Conservation (phyloP, 1,140 invertebrate genomes). For the Nautilus pompilius region DNA sequence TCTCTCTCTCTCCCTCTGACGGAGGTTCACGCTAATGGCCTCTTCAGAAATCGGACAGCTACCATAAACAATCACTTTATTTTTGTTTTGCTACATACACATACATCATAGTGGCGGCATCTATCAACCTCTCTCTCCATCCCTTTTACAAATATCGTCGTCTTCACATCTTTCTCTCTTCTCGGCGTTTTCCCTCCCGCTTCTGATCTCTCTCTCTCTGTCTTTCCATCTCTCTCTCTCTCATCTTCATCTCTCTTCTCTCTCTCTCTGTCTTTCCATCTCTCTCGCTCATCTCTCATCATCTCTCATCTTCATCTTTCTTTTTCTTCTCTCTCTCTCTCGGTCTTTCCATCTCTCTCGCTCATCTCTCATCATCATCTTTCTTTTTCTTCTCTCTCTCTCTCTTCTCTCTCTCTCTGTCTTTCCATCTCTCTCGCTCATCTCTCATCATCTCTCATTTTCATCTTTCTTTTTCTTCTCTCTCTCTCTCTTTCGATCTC, state of each 20-base stretch:
- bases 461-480: background rate
- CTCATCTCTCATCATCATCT: background rate
- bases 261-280: background rate
- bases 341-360: background rate
- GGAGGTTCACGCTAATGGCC: too few relatives aligned
- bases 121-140: too few relatives aligned
- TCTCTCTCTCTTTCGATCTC: background rate
- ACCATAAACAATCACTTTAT: too few relatives aligned
- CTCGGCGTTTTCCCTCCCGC: background rate
- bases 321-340: background rate
- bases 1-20: too few relatives aligned
- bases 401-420: background rate
- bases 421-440: background rate
- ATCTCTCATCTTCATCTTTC: background rate
- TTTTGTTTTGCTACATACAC: too few relatives aligned
- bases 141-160: too few relatives aligned
- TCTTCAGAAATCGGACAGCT: too few relatives aligned
- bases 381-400: too few relatives aligned
- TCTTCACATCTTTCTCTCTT: background rate
- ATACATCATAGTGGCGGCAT: too few relatives aligned
- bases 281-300: background rate
- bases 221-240: background rate
- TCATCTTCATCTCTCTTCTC: background rate
- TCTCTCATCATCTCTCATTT: background rate
- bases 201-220: background rate